Conservation (phyloP, 2,113 vertebrate species). For the Dipodomys stephensi region DNA sequence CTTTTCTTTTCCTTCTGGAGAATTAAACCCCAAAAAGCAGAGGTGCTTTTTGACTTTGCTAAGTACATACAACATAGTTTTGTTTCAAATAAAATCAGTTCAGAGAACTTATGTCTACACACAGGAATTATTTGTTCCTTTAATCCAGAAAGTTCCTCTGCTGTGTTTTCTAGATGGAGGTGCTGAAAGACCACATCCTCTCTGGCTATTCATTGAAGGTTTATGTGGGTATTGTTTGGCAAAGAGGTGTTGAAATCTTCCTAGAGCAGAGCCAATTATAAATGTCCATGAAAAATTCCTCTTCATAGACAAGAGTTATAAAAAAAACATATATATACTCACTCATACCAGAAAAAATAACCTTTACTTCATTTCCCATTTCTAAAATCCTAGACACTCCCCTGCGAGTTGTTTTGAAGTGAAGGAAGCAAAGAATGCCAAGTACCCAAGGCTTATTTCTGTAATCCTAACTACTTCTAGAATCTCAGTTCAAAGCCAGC, state of each 20-base stretch:
- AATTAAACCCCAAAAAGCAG: no score
- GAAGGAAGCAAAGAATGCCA: neutral
- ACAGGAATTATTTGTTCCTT: constrained; percentile 72
- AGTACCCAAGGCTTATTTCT: no score
- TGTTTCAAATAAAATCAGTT: constrained; percentile 73
- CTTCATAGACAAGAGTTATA: neutral
- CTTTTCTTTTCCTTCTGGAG: neutral
- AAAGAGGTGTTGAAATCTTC: constrained; percentile 66
- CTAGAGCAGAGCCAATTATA: neutral
- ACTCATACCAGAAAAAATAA: neutral
- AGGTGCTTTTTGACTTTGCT: neutral
- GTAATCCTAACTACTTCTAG: no score
- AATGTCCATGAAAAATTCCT: neutral
- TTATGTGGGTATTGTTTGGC: constrained; percentile 67
- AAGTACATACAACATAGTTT: neutral
- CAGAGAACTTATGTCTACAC: constrained; percentile 51
- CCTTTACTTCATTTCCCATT: neutral
- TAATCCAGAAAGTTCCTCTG: constrained; percentile 77
- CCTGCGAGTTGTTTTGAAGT: neutral
- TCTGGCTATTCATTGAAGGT: constrained; percentile 36
- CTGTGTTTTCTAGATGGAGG: constrained; percentile 51
- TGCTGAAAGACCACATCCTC: constrained; percentile 80
- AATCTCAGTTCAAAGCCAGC: no score
- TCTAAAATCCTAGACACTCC: neutral
- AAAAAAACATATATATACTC: neutral